phyloP scores from a whole-genome alignment of 2,797 vertebrate genomes.

The Pseudopleuronectes americanus region DNA sequence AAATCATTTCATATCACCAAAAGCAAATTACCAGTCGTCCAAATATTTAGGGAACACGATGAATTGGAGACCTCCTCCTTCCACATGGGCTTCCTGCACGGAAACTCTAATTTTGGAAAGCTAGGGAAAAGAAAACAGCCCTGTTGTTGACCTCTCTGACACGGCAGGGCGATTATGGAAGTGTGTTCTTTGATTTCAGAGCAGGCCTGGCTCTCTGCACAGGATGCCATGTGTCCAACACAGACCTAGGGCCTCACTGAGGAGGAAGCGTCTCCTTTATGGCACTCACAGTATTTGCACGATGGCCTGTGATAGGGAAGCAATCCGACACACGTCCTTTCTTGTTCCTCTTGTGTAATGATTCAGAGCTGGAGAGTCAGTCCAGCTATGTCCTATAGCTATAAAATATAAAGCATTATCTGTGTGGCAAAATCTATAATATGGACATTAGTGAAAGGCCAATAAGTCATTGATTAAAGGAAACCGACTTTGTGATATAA shows the following conservation, averaged over 20 bases:
- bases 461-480: not conserved
- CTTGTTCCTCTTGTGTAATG: slow-evolving; percentile 38
- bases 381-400: too few species aligned
- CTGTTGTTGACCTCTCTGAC: slow-evolving; percentile 65
- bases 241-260: slow-evolving; percentile 52
- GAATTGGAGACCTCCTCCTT: slow-evolving; percentile 44
- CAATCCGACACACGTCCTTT: slow-evolving; percentile 31
- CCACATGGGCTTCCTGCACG: slow-evolving; percentile 52
- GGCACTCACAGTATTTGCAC: slow-evolving; percentile 52
- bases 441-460: not conserved
- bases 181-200: slow-evolving; percentile 61
- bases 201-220: slow-evolving; percentile 38
- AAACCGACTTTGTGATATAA: slow-evolving; percentile 2
- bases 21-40: slow-evolving; percentile 79
- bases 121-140: slow-evolving; percentile 59
- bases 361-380: not conserved
- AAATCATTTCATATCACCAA: slow-evolving; percentile 77
- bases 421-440: slow-evolving; percentile 8
- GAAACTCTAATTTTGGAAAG: slow-evolving; percentile 73
- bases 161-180: slow-evolving; percentile 46
- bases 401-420: not conserved
- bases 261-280: slow-evolving; percentile 70
- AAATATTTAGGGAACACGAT: slow-evolving; percentile 80
- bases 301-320: slow-evolving; percentile 57
- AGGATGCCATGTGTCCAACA: slow-evolving; percentile 69